Evolutionary conservation across 2,797 vertebrate species (phyloP).

Genomic region (Epinephelus coioides): DNA sequence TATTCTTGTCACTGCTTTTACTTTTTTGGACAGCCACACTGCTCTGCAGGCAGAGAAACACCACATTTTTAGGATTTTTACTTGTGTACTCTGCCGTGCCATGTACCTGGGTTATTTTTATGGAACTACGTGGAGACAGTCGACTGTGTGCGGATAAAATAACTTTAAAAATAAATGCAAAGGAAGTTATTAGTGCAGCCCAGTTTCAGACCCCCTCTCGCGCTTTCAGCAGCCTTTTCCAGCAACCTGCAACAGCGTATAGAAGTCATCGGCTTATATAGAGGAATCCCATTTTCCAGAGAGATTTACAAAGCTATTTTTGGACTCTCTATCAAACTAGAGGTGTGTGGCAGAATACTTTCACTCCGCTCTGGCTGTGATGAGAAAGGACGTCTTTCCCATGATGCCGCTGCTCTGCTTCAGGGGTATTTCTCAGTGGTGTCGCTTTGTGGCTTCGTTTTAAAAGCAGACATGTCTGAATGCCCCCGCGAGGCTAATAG

Average conservation of each 20-base stretch:
- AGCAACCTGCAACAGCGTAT: slow-evolving; percentile 1
- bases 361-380: slow-evolving; percentile 14
- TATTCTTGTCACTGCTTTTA: neutral
- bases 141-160: neutral
- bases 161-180: slow-evolving; percentile 16
- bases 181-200: neutral
- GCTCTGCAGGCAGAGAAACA: neutral
- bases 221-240: neutral
- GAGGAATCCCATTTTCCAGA: slow-evolving; percentile 72
- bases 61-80: neutral
- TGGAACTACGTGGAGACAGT: neutral
- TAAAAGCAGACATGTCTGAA: slow-evolving; percentile 17
- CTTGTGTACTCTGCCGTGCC: neutral
- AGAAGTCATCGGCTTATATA: slow-evolving; percentile 56
- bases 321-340: slow-evolving; percentile 51
- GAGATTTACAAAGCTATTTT: slow-evolving; percentile 66
- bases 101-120: neutral
- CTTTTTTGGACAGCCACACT: neutral
- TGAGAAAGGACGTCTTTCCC: slow-evolving; percentile 30
- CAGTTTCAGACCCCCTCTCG: neutral
- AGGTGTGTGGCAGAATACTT: slow-evolving; percentile 57
- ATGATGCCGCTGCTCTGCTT: slow-evolving; percentile 37
- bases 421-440: slow-evolving; percentile 24
- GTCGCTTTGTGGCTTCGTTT: slow-evolving; percentile 37
- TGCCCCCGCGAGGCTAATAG: neutral